phyloP scores from a whole-genome alignment of 2,888 invertebrate genomes.

The Xylota sylvarum region DNA sequence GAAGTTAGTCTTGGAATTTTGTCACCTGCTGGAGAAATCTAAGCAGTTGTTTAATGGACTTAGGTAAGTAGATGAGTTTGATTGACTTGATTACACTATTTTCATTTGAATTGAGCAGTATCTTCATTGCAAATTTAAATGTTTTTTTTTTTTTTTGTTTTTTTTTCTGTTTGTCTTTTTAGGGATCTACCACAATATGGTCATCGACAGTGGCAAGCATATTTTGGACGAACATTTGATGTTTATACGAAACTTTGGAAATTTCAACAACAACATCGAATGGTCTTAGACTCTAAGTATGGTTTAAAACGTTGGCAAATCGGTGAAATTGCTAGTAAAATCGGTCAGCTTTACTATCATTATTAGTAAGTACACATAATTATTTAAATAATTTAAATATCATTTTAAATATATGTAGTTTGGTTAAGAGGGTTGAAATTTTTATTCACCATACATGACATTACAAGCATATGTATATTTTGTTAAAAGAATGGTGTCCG shows the following conservation, averaged over 20 bases:
- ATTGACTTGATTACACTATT: constrained; percentile 7
- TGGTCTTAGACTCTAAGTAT: constrained; percentile 95
- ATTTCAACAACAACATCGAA: constrained; percentile 98
- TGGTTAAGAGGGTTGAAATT: too few relatives aligned
- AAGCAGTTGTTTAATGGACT: constrained; percentile 98
- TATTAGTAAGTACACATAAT: constrained; percentile 92
- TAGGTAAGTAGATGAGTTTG: constrained; percentile 86
- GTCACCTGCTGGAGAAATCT: constrained; percentile 97
- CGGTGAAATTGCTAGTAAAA: constrained; percentile 99
- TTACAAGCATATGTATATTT: too few relatives aligned
- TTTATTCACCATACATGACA: too few relatives aligned
- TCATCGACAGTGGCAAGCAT: constrained; percentile 98
- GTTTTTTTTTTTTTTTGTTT: neutral
- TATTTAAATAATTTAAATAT: neutral
- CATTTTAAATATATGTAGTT: too few relatives aligned
- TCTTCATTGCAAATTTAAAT: constrained; percentile 17
- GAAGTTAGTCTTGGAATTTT: constrained; percentile 97
- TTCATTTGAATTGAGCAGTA: neutral
- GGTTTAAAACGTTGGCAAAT: constrained; percentile 99
- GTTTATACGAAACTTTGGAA: constrained; percentile 99
- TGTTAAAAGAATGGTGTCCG: too few relatives aligned
- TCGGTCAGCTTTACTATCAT: constrained; percentile 99
- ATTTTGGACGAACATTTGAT: constrained; percentile 98
- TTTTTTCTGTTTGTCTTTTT: too few relatives aligned
- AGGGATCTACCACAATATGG: constrained; percentile 99